Conservation (phyloP, 1,140 invertebrate genomes). For the Ruditapes philippinarum region DNA sequence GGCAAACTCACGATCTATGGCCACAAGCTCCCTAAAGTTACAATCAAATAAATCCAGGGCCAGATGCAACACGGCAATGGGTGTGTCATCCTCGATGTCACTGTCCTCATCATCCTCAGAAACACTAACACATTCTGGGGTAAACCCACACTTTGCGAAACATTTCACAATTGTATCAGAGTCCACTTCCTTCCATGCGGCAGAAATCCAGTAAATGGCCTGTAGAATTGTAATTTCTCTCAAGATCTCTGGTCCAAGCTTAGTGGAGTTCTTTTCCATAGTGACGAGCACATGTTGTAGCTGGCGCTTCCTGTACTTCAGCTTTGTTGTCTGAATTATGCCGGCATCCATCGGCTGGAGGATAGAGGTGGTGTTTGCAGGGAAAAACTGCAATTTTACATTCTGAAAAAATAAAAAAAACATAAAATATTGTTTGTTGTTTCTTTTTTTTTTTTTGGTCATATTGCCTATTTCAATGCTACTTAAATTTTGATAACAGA, state of each 20-base stretch:
- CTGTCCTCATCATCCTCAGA: not conserved
- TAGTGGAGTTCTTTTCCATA: constrained; percentile 28
- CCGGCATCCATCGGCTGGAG: constrained; percentile 56
- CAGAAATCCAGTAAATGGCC: constrained; percentile 43
- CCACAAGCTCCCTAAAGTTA: not conserved
- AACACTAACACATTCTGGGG: not conserved
- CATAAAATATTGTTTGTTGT: too few species aligned
- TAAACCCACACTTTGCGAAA: constrained; percentile 38
- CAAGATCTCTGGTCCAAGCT: constrained; percentile 29
- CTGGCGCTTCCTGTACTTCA: constrained; percentile 19
- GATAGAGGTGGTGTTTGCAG: constrained; percentile 72
- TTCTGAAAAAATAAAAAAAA: constrained; percentile 69
- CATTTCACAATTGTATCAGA: constrained; percentile 36
- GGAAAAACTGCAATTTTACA: constrained; percentile 86
- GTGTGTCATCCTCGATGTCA: not conserved
- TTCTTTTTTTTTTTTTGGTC: too few species aligned
- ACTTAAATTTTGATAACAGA: too few species aligned
- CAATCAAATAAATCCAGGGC: not conserved
- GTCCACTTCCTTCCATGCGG: constrained; percentile 36
- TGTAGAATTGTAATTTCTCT: constrained; percentile 46
- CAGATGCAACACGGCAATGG: not conserved
- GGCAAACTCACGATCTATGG: not conserved
- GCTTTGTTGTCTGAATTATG: constrained; percentile 52
- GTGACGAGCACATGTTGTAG: not conserved
- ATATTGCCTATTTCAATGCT: too few species aligned